Evolutionary conservation across 2,113 vertebrate species (phyloP).

Genomic region (Synodontis membranacea): DNA sequence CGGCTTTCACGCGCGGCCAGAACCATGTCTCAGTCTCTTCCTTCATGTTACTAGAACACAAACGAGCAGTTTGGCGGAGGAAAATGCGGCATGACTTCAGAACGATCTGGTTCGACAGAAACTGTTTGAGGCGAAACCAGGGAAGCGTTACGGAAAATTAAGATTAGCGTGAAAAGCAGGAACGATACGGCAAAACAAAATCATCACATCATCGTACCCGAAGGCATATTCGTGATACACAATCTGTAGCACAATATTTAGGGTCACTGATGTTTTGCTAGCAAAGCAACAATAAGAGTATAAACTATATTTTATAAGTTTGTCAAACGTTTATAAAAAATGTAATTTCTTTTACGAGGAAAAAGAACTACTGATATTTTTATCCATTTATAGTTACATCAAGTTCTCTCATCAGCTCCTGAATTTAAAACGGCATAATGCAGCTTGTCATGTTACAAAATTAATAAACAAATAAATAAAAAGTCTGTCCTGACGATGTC

Average conservation of each 20-base stretch:
- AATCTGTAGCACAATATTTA: background rate
- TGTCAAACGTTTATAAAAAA: too few species aligned
- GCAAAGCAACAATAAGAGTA: background rate
- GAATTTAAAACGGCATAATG: background rate
- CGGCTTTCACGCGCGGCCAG: background rate
- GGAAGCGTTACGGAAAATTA: background rate
- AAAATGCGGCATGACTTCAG: background rate
- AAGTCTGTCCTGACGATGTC: background rate
- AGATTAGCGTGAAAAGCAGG: background rate
- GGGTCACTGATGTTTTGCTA: background rate
- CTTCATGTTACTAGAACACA: background rate
- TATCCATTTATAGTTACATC: background rate
- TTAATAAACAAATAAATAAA: too few species aligned
- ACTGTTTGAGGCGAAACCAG: background rate
- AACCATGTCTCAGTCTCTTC: background rate
- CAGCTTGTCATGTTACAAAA: background rate
- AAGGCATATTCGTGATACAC: background rate
- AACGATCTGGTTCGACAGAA: background rate
- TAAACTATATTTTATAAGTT: background rate
- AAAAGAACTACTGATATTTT: background rate
- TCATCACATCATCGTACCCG: background rate
- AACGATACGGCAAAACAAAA: background rate
- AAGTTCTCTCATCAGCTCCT: background rate
- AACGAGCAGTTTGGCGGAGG: background rate
- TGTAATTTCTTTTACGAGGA: background rate